These are phyloP conservation scores for Schizothorax lantsangensis DNA, from an alignment of 2,797 vertebrate species.

Conservation along the genomic window DNA sequence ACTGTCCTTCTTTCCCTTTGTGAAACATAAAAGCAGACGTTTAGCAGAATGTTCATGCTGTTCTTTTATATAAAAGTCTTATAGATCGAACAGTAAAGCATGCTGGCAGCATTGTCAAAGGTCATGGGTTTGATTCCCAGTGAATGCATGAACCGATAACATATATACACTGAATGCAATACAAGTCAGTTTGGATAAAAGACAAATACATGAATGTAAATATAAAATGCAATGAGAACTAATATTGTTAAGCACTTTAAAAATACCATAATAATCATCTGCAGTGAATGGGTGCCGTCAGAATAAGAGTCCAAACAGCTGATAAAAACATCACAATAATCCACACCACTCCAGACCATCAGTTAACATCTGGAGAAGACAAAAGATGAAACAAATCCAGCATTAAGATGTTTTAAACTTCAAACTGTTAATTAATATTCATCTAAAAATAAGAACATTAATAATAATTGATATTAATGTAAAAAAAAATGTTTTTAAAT, in stretches of 20 bases:
- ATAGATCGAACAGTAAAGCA: neutral
- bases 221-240: neutral
- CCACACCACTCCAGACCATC: too few relatives aligned
- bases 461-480: neutral
- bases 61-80: neutral
- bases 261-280: neutral
- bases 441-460: neutral
- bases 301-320: too few relatives aligned
- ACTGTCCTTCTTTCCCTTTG: neutral
- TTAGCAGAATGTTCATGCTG: neutral
- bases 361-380: too few relatives aligned
- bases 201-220: neutral
- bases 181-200: neutral
- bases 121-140: too few relatives aligned
- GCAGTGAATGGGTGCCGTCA: too few relatives aligned
- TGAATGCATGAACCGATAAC: neutral
- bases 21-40: neutral
- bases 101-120: too few relatives aligned
- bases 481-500: neutral
- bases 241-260: neutral
- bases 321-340: too few relatives aligned
- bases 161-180: neutral
- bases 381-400: too few relatives aligned
- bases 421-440: too few relatives aligned
- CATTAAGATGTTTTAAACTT: too few relatives aligned